A percentile compares a stretch with the other conserved stretches of the same genome.
These are phyloP conservation scores for Drosophila albomicans DNA, from an alignment of 1,140 invertebrate genomes.

Conservation along the genomic window DNA sequence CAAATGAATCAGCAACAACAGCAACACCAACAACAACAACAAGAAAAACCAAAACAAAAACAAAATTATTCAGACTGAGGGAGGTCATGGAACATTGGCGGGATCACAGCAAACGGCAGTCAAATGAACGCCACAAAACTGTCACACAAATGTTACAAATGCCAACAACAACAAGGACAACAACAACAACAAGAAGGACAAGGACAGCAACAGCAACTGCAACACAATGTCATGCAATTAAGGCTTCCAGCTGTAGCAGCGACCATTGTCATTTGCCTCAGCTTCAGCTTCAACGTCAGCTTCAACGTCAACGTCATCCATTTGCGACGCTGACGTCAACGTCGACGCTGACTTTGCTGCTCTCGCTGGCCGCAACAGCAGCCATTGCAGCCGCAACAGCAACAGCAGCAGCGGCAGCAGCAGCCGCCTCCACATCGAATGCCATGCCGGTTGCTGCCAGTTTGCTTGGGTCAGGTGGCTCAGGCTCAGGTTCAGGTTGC, in stretches of 20 bases:
- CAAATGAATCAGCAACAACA: constrained; percentile 47
- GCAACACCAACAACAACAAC: constrained; percentile 36
- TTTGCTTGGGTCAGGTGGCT: constrained; percentile 32
- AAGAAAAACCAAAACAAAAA: constrained; percentile 41
- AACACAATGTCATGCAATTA: constrained; percentile 78
- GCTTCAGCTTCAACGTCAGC: constrained; percentile 48
- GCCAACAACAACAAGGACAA: constrained; percentile 41
- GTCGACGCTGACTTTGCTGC: constrained; percentile 56
- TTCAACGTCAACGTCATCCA: constrained; percentile 50
- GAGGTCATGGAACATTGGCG: constrained; percentile 43
- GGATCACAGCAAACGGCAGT: constrained; percentile 49
- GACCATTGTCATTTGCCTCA: constrained; percentile 31
- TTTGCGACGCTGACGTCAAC: constrained; percentile 51
- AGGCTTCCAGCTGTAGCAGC: constrained; percentile 52
- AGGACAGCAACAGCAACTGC: constrained; percentile 41
- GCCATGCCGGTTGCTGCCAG: constrained; percentile 33
- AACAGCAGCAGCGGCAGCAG: constrained; percentile 30
- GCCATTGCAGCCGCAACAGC: constrained; percentile 20
- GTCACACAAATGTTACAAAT: constrained; percentile 69
- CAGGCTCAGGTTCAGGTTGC: constrained; percentile 85
- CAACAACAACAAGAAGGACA: constrained; percentile 37
- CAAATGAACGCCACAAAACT: constrained; percentile 67
- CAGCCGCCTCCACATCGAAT: constrained; percentile 42
- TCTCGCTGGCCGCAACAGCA: constrained; percentile 50
- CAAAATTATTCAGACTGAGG: constrained; percentile 63